Evolutionary conservation across 2,888 invertebrate species (phyloP).

Genomic region (Caenorhabditis macrosperma): DNA sequence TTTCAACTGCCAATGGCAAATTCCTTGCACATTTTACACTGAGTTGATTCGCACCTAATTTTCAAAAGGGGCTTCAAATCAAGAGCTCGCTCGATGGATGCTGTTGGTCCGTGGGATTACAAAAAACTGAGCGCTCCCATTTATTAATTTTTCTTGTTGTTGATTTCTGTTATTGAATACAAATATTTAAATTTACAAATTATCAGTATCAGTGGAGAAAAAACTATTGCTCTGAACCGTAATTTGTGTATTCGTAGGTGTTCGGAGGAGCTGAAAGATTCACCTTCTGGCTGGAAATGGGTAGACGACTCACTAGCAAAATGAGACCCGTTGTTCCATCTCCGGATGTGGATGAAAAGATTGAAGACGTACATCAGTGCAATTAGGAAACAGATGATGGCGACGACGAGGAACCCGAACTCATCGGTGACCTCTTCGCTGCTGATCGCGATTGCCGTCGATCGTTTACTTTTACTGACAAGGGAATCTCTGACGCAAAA

Average conservation of each 20-base stretch:
- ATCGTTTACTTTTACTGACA: too few relatives aligned
- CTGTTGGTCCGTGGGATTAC: slow-evolving; percentile 30
- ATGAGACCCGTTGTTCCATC: slow-evolving; percentile 54
- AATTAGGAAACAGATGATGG: slow-evolving; percentile 37
- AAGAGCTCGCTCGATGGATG: slow-evolving; percentile 55
- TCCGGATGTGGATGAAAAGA: slow-evolving; percentile 34
- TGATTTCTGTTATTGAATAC: too few relatives aligned
- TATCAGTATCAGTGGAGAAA: too few relatives aligned
- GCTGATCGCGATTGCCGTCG: slow-evolving; percentile 37
- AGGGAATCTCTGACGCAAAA: too few relatives aligned
- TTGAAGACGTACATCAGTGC: slow-evolving; percentile 36
- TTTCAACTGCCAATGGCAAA: too few relatives aligned
- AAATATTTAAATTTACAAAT: too few relatives aligned
- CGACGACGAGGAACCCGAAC: slow-evolving; percentile 38
- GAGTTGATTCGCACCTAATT: too few relatives aligned
- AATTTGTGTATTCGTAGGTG: slow-evolving; percentile 45
- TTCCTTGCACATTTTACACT: too few relatives aligned
- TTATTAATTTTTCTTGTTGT: too few relatives aligned
- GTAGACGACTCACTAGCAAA: slow-evolving; percentile 24
- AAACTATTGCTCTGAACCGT: slow-evolving; percentile 42
- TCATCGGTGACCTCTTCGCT: slow-evolving; percentile 54
- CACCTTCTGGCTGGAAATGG: neutral
- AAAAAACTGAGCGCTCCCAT: too few relatives aligned
- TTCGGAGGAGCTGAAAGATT: slow-evolving; percentile 37
- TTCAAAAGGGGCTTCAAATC: too few relatives aligned